phyloP scores from a whole-genome alignment of 2,888 invertebrate species.

The Liodrosophila aerea region DNA sequence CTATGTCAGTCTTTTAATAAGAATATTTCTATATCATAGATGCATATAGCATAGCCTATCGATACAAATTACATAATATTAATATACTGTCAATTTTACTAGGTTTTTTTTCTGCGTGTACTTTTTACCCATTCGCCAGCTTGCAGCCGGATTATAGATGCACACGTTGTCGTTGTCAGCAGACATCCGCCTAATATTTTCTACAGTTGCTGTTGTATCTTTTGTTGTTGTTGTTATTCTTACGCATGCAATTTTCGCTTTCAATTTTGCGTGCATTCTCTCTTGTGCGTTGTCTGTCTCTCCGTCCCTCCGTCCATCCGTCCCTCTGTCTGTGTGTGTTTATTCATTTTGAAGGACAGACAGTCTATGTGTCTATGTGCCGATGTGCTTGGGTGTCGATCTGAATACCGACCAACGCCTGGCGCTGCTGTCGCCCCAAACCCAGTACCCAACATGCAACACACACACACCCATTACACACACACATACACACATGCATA shows the following conservation, averaged over 20 bases:
- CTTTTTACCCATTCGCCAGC: no score
- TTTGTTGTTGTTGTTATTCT: constrained; percentile 26
- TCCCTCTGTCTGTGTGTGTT: constrained; percentile 45
- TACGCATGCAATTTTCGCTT: constrained; percentile 57
- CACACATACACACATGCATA: not conserved
- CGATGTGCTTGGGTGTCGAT: constrained; percentile 67
- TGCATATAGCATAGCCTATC: no score
- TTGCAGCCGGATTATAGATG: constrained; percentile 61
- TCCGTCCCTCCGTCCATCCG: not conserved
- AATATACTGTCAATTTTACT: no score
- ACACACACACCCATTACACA: constrained; percentile 5
- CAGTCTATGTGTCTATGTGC: constrained; percentile 57
- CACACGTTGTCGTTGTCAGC: constrained; percentile 48
- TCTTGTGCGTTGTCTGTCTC: constrained; percentile 20
- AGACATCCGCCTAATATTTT: constrained; percentile 60
- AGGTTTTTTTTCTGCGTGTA: no score
- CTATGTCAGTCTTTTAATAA: no score
- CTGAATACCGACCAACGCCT: constrained; percentile 71
- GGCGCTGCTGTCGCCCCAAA: constrained; percentile 37
- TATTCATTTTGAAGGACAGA: constrained; percentile 73
- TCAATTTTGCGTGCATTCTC: constrained; percentile 54
- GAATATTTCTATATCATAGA: no score
- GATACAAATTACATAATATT: no score
- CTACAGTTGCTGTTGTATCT: constrained; percentile 39
- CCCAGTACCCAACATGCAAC: constrained; percentile 13